Conservation (phyloP, 1,140 invertebrate genomes). For the Drosophila watanabei region DNA sequence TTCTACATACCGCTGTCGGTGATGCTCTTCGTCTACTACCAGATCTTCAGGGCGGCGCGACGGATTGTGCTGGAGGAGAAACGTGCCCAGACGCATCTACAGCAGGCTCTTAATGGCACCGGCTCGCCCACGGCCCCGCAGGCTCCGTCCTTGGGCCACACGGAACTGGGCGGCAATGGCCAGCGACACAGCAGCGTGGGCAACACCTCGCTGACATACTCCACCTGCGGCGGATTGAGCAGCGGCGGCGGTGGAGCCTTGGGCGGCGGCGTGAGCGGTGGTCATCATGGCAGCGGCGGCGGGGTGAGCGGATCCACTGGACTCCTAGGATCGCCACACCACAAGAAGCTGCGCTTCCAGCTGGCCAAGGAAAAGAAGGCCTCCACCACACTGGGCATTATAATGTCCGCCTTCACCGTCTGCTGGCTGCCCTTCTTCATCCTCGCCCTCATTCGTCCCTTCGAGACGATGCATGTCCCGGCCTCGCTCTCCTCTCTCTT, state of each 20-base stretch:
- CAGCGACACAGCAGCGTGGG: constrained; percentile 76
- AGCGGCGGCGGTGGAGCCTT: constrained; percentile 52
- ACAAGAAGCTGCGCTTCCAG: constrained; percentile 92
- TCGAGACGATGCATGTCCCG: constrained; percentile 89
- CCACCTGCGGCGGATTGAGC: constrained; percentile 74
- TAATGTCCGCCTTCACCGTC: constrained; percentile 98
- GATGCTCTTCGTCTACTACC: constrained; percentile 96
- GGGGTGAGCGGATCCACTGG: constrained; percentile 76
- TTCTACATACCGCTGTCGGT: constrained; percentile 96
- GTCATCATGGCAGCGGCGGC: constrained; percentile 72
- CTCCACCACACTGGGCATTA: constrained; percentile 98
- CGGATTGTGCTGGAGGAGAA: constrained; percentile 94
- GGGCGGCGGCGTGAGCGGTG: constrained; percentile 36
- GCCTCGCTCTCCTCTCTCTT: constrained; percentile 91
- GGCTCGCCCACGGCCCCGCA: constrained; percentile 81
- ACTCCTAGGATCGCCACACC: constrained; percentile 87
- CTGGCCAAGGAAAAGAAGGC: constrained; percentile 96
- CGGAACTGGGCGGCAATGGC: constrained; percentile 71
- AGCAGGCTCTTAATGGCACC: constrained; percentile 91
- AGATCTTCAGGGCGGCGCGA: constrained; percentile 94
- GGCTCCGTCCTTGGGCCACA: constrained; percentile 66
- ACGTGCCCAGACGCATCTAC: constrained; percentile 93
- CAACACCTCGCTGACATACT: constrained; percentile 73
- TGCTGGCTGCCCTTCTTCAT: constrained; percentile 99
- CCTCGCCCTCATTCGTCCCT: constrained; percentile 94